Conservation (phyloP, 2,113 vertebrate species). For the Leptosomus discolor region DNA sequence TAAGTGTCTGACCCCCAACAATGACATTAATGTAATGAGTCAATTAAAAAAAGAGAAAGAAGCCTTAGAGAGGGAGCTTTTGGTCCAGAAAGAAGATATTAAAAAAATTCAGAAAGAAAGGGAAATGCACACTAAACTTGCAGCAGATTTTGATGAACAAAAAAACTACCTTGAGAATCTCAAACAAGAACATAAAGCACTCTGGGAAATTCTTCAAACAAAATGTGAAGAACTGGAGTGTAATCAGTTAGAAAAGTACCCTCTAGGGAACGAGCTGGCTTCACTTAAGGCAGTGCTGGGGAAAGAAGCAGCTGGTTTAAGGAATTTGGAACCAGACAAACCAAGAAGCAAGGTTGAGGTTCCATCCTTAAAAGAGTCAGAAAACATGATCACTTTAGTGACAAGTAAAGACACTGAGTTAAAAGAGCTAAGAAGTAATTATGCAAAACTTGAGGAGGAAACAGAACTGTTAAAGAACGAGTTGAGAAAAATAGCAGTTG, state of each 20-base stretch:
- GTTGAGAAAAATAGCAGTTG: slow-evolving; percentile 41
- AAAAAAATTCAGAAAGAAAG: slow-evolving; percentile 69
- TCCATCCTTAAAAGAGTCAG: not conserved
- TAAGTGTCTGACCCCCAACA: not conserved
- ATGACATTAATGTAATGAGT: not conserved
- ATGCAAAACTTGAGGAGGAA: slow-evolving; percentile 54
- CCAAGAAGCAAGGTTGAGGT: slow-evolving; percentile 33
- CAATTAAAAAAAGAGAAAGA: slow-evolving; percentile 74
- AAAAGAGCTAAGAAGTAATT: not conserved
- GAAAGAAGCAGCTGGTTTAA: slow-evolving; percentile 48
- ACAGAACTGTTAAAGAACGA: slow-evolving; percentile 39
- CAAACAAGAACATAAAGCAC: slow-evolving; percentile 15
- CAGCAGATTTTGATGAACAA: slow-evolving; percentile 71
- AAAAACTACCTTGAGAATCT: slow-evolving; percentile 56
- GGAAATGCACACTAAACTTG: slow-evolving; percentile 66
- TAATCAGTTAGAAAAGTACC: not conserved
- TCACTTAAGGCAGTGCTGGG: slow-evolving; percentile 5
- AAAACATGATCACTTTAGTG: slow-evolving; percentile 12
- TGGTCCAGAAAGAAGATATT: slow-evolving; percentile 69
- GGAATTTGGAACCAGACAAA: slow-evolving; percentile 54
- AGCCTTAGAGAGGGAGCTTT: slow-evolving; percentile 76
- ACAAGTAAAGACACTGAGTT: slow-evolving; percentile 50
- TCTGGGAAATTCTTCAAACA: slow-evolving; percentile 62
- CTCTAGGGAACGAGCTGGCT: slow-evolving; percentile 61
- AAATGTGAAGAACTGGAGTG: slow-evolving; percentile 64